These are phyloP conservation scores for Lichenostomus cassidix DNA, from an alignment of 2,113 vertebrate genomes.

Conservation along the genomic window DNA sequence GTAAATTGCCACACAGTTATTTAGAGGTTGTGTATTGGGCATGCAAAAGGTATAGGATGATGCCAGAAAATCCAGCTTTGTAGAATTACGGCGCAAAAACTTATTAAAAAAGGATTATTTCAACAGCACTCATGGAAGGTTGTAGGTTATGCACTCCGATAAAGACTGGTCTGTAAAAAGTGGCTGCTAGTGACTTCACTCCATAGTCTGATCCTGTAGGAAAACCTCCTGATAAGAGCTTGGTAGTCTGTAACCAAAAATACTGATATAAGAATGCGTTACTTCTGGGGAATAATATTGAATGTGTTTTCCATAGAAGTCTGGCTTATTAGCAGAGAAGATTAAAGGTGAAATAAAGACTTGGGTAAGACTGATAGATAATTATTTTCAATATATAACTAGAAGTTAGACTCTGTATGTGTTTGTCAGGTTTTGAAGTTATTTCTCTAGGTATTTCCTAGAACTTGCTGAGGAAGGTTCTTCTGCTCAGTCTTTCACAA, in stretches of 20 bases:
- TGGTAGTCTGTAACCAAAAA: background rate
- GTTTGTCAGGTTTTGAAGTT: background rate
- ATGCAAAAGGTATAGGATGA: background rate
- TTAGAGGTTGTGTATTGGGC: background rate
- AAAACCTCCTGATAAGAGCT: background rate
- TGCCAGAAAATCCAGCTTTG: background rate
- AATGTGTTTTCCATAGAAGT: background rate
- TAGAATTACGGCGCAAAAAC: background rate
- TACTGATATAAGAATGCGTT: background rate
- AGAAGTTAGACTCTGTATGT: background rate
- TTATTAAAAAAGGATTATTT: background rate
- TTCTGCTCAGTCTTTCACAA: background rate
- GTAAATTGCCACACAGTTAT: background rate
- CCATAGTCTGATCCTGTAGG: background rate
- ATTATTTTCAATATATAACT: background rate
- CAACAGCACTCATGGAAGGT: background rate
- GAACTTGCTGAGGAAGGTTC: background rate
- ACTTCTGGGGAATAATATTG: background rate
- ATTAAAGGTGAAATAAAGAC: background rate
- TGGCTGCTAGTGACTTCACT: background rate
- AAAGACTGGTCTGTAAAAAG: background rate
- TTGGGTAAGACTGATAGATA: background rate
- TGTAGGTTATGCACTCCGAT: background rate
- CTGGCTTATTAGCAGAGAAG: background rate
- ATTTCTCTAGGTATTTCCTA: background rate